Evolutionary conservation across 2,888 invertebrate genomes (phyloP).

Genomic region (Magallana nippona): DNA sequence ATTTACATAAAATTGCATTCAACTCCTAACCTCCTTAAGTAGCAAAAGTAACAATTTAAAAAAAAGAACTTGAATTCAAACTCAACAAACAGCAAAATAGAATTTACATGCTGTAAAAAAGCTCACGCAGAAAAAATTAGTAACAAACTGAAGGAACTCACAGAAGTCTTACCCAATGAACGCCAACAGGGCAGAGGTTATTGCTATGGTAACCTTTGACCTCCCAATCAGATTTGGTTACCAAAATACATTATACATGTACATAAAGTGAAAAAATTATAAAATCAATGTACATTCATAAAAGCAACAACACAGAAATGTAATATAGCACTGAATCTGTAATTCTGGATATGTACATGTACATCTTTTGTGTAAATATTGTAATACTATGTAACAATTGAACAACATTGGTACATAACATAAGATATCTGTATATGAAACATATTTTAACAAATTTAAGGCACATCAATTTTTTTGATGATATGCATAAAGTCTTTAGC

Average conservation of each 20-base stretch:
- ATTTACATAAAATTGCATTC: too few relatives aligned
- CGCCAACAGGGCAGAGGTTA: neutral
- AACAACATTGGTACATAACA: too few relatives aligned
- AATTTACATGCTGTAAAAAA: neutral
- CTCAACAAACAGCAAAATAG: neutral
- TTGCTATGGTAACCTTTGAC: conserved; percentile 11
- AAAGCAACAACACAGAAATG: neutral
- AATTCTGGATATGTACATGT: too few relatives aligned
- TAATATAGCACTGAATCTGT: too few relatives aligned
- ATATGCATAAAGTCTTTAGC: too few relatives aligned
- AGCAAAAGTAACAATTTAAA: too few relatives aligned
- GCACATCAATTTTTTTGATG: too few relatives aligned
- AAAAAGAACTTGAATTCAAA: neutral
- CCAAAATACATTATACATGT: neutral
- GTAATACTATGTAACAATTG: too few relatives aligned
- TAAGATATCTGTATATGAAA: too few relatives aligned
- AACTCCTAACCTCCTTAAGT: too few relatives aligned
- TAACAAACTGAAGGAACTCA: neutral
- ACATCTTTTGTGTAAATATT: too few relatives aligned
- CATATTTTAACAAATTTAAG: too few relatives aligned
- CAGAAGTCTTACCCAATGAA: neutral
- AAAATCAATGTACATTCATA: neutral
- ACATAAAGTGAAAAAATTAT: neutral
- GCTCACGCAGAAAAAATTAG: neutral
- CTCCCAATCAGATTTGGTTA: neutral